Conservation (phyloP, 2,888 invertebrate genomes). For the Bruchidius siliquastri region DNA sequence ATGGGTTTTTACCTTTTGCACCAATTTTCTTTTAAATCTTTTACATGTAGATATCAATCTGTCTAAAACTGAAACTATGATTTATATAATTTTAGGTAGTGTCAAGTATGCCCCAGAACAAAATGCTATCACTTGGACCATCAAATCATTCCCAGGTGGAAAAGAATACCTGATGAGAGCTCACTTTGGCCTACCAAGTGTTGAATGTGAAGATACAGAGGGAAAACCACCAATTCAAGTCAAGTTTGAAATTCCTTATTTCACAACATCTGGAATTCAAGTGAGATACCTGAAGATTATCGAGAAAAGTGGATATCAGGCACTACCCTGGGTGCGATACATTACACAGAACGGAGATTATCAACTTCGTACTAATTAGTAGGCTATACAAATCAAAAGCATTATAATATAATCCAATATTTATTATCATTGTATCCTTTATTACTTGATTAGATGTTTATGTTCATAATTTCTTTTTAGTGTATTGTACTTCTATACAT, state of each 20-base stretch:
- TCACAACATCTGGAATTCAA: conserved; percentile 98
- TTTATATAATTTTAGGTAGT: conserved; percentile 45
- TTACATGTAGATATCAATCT: too few relatives aligned
- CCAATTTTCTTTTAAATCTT: too few relatives aligned
- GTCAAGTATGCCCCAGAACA: conserved; percentile 97
- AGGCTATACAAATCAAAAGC: background rate
- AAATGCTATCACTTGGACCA: conserved; percentile 95
- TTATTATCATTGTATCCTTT: background rate
- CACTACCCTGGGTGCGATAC: conserved; percentile 98
- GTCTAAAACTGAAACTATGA: too few relatives aligned
- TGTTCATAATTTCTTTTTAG: background rate
- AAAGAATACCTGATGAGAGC: conserved; percentile 98
- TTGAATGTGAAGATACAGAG: conserved; percentile 89
- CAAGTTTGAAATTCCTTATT: conserved; percentile 98
- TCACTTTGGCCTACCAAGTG: conserved; percentile 95
- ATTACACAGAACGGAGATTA: conserved; percentile 99
- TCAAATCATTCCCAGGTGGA: conserved; percentile 96
- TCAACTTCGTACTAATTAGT: conserved; percentile 85
- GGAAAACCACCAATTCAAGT: conserved; percentile 98
- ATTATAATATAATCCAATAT: background rate
- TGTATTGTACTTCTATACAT: background rate
- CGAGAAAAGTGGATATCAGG: conserved; percentile 98
- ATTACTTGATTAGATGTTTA: background rate
- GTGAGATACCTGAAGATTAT: conserved; percentile 95
- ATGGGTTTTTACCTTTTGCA: too few relatives aligned